Evolutionary conservation across 2,797 vertebrate genomes (phyloP).

Genomic region (Cercopithecus hamlyni): DNA sequence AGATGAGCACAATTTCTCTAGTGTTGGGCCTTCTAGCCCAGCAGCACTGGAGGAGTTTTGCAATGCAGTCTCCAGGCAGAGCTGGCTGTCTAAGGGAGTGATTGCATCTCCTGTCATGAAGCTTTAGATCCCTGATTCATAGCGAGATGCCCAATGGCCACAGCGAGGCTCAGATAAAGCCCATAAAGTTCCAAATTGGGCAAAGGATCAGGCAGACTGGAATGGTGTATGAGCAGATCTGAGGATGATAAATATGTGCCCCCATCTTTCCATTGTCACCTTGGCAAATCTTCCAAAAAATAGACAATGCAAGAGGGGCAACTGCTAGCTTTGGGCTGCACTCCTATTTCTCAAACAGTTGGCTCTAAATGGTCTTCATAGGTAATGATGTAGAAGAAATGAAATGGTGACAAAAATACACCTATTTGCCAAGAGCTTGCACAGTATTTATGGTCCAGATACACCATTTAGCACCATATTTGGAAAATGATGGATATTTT

Average conservation of each 20-base stretch:
- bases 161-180: slow-evolving; percentile 49
- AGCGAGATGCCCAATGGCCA: slow-evolving; percentile 33
- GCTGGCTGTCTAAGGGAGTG: slow-evolving; percentile 53
- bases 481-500: slow-evolving; percentile 3
- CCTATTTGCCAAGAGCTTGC: neutral
- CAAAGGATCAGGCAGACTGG: slow-evolving; percentile 51
- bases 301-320: neutral
- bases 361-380: slow-evolving; percentile 33
- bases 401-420: neutral
- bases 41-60: slow-evolving; percentile 29
- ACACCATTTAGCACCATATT: neutral
- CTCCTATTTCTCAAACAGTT: neutral
- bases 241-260: slow-evolving; percentile 39
- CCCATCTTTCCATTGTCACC: neutral
- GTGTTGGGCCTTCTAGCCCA: slow-evolving; percentile 2
- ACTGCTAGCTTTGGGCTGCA: neutral
- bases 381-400: slow-evolving; percentile 42
- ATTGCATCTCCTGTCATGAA: slow-evolving; percentile 58
- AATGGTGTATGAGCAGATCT: neutral
- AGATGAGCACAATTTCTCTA: slow-evolving; percentile 45
- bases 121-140: slow-evolving; percentile 43
- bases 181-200: slow-evolving; percentile 64
- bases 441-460: neutral
- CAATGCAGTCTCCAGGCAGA: slow-evolving; percentile 42
- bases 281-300: slow-evolving; percentile 4